Evolutionary conservation across 2,888 invertebrate genomes (phyloP).

Genomic region (Drosophila meridionalis): DNA sequence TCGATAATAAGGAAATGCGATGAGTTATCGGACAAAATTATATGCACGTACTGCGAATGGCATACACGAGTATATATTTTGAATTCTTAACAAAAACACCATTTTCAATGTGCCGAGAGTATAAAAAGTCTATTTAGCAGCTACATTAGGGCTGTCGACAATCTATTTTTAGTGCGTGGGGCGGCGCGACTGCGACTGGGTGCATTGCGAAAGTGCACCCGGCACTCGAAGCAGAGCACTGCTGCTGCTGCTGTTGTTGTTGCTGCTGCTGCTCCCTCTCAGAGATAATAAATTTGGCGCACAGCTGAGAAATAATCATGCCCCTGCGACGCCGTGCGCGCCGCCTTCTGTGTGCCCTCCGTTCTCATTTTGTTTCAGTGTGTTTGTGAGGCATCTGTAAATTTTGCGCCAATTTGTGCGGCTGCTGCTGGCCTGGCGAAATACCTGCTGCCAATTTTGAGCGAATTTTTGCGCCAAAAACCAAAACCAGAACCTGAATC

Average conservation of each 20-base stretch:
- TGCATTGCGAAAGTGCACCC: slow-evolving; percentile 32
- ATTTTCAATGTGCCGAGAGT: neutral
- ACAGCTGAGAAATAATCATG: slow-evolving; percentile 39
- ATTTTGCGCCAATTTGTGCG: slow-evolving; percentile 74
- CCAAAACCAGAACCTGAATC: slow-evolving; percentile 70
- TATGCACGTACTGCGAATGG: neutral
- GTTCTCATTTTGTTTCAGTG: slow-evolving; percentile 4
- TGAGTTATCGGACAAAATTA: neutral
- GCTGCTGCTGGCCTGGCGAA: slow-evolving; percentile 38
- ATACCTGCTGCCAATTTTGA: slow-evolving; percentile 74
- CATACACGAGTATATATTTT: neutral
- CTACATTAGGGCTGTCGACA: slow-evolving; percentile 45
- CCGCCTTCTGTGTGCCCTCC: neutral
- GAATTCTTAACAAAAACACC: neutral
- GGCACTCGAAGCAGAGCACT: neutral
- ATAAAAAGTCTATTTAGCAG: slow-evolving; percentile 50
- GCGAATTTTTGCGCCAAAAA: slow-evolving; percentile 71
- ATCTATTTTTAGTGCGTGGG: slow-evolving; percentile 61
- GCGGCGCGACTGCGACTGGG: neutral
- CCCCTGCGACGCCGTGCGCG: neutral
- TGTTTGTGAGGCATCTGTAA: slow-evolving; percentile 63
- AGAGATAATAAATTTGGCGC: slow-evolving; percentile 46
- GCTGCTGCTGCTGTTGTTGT: neutral
- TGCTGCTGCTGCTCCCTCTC: slow-evolving; percentile 1
- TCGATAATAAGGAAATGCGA: neutral